Percentiles rank a stretch among this genome's conserved stretches.
Evolutionary conservation across 2,113 vertebrate genomes (phyloP).

Genomic region (Phalacrocorax brasilianus): DNA sequence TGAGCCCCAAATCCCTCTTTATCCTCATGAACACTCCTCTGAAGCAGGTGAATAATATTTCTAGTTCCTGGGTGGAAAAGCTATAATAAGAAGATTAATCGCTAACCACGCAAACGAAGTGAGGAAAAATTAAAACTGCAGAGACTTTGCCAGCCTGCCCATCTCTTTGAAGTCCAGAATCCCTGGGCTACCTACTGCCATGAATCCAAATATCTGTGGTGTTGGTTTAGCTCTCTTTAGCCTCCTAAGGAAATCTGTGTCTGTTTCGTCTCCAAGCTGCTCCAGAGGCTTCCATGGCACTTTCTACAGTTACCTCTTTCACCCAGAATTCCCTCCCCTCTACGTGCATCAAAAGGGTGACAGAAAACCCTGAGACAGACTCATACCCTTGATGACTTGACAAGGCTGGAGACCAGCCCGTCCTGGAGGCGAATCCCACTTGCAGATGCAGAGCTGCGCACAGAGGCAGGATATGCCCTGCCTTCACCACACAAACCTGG

Average conservation of each 20-base stretch:
- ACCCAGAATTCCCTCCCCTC: not conserved
- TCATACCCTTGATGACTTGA: not conserved
- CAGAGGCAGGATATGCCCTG: not conserved
- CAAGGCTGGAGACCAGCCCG: not conserved
- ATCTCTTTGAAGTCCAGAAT: not conserved
- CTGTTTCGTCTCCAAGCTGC: not conserved
- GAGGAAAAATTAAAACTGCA: not conserved
- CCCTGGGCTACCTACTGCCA: not conserved
- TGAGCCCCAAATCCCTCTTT: not conserved
- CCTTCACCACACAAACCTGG: not conserved
- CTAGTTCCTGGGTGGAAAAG: not conserved
- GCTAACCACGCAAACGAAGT: not conserved
- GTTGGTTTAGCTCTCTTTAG: not conserved
- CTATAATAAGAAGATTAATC: not conserved
- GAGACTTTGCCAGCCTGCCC: not conserved
- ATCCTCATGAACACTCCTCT: not conserved
- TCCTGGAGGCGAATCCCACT: not conserved
- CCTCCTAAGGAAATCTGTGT: not conserved
- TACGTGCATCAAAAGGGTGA: not conserved
- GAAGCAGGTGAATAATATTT: not conserved
- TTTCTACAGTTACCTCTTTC: not conserved
- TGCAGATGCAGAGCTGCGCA: not conserved
- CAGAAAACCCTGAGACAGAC: not conserved
- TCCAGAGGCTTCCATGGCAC: not conserved
- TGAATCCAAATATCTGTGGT: rapidly evolving